Conservation (phyloP, 2,113 vertebrate genomes). For the Anarhynchus alexandrinus region DNA sequence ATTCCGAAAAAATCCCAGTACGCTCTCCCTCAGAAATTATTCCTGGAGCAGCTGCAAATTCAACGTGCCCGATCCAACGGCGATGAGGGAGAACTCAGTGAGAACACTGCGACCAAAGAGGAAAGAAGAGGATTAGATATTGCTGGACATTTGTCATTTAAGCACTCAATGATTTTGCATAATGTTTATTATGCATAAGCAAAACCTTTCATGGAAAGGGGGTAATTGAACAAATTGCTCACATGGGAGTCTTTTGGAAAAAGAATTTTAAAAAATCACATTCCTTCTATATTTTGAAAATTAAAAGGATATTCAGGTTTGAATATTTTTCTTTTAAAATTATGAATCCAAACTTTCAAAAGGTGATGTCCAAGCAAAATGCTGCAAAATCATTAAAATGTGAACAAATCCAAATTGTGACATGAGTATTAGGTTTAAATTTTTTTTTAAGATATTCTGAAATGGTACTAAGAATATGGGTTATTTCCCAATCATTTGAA, state of each 20-base stretch:
- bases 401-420: neutral
- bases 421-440: accelerated
- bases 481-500: accelerated
- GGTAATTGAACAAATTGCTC: neutral
- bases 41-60: neutral
- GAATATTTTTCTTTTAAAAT: neutral
- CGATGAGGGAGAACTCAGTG: accelerated
- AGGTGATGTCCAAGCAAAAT: neutral
- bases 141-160: neutral
- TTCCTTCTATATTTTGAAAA: neutral
- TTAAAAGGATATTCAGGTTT: neutral
- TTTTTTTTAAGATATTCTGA: accelerated
- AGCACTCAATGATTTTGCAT: neutral
- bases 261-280: accelerated
- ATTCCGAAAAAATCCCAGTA: neutral
- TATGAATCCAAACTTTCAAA: neutral
- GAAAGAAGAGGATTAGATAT: too few relatives aligned
- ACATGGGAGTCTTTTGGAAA: neutral
- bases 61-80: accelerated
- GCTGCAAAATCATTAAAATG: neutral
- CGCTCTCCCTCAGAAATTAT: neutral
- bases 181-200: neutral
- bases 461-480: accelerated
- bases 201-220: neutral
- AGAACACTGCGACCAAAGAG: neutral